Conservation (phyloP, 2,113 vertebrate genomes). For the Embiotoca jacksoni region DNA sequence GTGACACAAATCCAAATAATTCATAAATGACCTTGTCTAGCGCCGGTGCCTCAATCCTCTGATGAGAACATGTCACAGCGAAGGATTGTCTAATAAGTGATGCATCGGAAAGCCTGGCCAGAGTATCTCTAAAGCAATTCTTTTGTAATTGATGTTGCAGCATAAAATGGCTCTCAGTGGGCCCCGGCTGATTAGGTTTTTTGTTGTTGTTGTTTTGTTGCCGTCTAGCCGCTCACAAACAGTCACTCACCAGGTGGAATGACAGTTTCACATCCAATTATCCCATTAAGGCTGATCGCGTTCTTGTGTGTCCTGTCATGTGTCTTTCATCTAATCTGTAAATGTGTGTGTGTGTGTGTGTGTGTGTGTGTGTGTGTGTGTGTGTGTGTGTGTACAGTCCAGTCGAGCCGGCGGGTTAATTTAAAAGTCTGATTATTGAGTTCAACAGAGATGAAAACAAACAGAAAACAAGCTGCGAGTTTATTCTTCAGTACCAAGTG, state of each 20-base stretch:
- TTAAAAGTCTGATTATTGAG: conserved; percentile 33
- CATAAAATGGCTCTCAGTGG: conserved; percentile 77
- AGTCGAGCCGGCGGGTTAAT: conserved; percentile 4
- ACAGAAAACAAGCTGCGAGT: conserved; percentile 14
- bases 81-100: conserved; percentile 80
- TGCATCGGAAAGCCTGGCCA: conserved; percentile 71
- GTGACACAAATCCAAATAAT: conserved; percentile 70
- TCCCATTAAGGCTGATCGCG: conserved; percentile 54
- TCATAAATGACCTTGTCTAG: conserved; percentile 76
- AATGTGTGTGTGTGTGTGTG: no score
- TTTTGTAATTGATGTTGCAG: conserved; percentile 80
- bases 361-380: background rate
- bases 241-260: conserved; percentile 68
- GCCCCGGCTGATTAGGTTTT: conserved; percentile 68
- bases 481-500: conserved; percentile 13
- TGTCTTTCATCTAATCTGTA: conserved; percentile 14
- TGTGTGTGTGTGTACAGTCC: conserved; percentile 14
- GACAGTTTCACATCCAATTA: conserved; percentile 75
- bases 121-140: conserved; percentile 80
- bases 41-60: conserved; percentile 64
- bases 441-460: conserved; percentile 19
- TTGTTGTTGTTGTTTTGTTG: conserved; percentile 55
- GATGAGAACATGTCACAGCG: conserved; percentile 80
- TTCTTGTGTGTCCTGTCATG: conserved; percentile 31
- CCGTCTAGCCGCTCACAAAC: conserved; percentile 57